A percentile compares a stretch with the other conserved stretches of the same genome.
Conservation (phyloP, 2,797 vertebrate genomes). For the Manis pentadactyla region DNA sequence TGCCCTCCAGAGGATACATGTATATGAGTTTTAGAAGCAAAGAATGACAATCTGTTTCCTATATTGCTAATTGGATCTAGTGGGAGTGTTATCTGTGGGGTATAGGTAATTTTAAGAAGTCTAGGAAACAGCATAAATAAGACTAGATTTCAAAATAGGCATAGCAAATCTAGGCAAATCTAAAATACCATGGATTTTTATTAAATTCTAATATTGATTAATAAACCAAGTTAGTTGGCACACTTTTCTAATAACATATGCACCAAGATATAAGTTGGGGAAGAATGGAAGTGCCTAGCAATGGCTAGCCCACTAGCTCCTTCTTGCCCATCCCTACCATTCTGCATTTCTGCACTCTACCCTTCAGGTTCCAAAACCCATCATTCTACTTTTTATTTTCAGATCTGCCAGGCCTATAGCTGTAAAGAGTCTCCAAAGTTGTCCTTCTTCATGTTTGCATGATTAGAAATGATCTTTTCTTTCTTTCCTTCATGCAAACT, state of each 20-base stretch:
- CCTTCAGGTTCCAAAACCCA: neutral
- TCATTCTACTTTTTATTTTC: neutral
- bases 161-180: neutral
- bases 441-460: neutral
- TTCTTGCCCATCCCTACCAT: neutral
- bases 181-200: neutral
- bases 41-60: neutral
- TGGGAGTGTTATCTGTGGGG: neutral
- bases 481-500: neutral
- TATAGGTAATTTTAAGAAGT: neutral
- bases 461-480: neutral
- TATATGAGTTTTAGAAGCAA: conserved; percentile 10
- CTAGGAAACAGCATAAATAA: neutral
- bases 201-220: neutral
- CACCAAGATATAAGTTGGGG: neutral
- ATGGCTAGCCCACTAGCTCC: neutral
- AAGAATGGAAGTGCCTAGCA: neutral
- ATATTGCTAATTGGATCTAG: neutral
- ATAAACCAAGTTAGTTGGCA: neutral
- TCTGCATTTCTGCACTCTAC: neutral
- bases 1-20: neutral
- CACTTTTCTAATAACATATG: neutral
- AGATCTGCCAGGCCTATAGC: neutral
- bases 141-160: conserved; percentile 32
- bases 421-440: neutral